A percentile compares a stretch with the other conserved stretches of the same genome.
Conservation (phyloP, 2,888 invertebrate species). For the Harpalus rubripes region DNA sequence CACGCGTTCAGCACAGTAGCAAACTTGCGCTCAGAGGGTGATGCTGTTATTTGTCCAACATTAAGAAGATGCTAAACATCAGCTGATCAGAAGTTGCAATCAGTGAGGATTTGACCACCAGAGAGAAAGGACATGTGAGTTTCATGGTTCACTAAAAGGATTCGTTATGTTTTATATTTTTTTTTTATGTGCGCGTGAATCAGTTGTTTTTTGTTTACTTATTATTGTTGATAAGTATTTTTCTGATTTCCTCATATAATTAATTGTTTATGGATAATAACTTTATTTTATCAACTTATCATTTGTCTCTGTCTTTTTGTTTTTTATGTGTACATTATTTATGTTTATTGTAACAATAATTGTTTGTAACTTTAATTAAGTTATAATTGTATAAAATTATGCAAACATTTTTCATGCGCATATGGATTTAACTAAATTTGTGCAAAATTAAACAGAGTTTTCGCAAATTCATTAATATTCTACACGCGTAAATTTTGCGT, state of each 20-base stretch:
- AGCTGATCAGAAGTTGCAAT: neutral
- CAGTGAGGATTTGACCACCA: neutral
- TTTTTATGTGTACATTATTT: neutral
- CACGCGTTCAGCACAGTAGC: neutral
- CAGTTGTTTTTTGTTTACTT: neutral
- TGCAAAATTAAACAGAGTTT: neutral
- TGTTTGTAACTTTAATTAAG: neutral
- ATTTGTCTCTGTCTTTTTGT: neutral
- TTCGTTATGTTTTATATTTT: neutral
- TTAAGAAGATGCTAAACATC: conserved; percentile 9
- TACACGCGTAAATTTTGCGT: neutral
- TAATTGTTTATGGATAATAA: too few species aligned
- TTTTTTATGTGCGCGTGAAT: neutral
- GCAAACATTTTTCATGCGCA: neutral
- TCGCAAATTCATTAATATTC: conserved; percentile 22
- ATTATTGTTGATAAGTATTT: too few species aligned
- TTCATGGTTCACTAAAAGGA: too few species aligned
- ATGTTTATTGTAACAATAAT: neutral
- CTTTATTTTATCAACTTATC: too few species aligned
- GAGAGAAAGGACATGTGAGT: conserved; percentile 7
- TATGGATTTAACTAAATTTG: conserved; percentile 18
- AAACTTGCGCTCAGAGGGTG: conserved; percentile 8
- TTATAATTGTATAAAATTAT: neutral
- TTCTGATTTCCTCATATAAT: too few species aligned
- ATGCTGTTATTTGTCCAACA: neutral